Percentiles rank a stretch among this genome's conserved stretches.
Conservation (phyloP, 1,140 invertebrate genomes). For the Drosophila suzukii region DNA sequence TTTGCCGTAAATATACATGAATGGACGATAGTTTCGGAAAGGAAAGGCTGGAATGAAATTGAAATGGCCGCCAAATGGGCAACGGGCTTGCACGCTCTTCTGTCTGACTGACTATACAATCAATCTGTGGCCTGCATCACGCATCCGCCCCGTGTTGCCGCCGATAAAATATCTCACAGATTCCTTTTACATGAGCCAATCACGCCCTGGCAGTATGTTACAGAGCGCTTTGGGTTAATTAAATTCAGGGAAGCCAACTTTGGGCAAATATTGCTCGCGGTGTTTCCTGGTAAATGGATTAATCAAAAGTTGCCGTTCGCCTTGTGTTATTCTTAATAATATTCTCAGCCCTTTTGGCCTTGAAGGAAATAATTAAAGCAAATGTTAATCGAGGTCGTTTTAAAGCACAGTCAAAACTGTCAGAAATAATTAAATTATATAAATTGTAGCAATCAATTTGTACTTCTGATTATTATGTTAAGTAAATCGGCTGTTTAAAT, state of each 20-base stretch:
- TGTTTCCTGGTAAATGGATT: neutral
- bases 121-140: conserved; percentile 29
- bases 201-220: neutral
- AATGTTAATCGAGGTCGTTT: neutral
- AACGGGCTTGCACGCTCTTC: neutral
- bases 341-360: neutral
- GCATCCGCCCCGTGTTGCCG: conserved; percentile 24
- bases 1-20: conserved; percentile 10
- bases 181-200: conserved; percentile 23
- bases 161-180: neutral
- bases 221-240: conserved; percentile 9
- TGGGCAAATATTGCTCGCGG: neutral
- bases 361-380: neutral
- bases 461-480: too few relatives aligned
- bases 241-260: conserved; percentile 1
- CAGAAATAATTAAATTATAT: too few relatives aligned
- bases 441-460: too few relatives aligned
- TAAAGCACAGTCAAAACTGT: too few relatives aligned
- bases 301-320: conserved; percentile 3
- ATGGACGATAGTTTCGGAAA: conserved; percentile 26
- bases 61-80: conserved; percentile 1
- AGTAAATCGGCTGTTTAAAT: too few relatives aligned
- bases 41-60: neutral
- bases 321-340: conserved; percentile 2
- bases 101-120: neutral